Conservation (phyloP, 2,888 invertebrate species). For the Chrysomela aeneicollis region DNA sequence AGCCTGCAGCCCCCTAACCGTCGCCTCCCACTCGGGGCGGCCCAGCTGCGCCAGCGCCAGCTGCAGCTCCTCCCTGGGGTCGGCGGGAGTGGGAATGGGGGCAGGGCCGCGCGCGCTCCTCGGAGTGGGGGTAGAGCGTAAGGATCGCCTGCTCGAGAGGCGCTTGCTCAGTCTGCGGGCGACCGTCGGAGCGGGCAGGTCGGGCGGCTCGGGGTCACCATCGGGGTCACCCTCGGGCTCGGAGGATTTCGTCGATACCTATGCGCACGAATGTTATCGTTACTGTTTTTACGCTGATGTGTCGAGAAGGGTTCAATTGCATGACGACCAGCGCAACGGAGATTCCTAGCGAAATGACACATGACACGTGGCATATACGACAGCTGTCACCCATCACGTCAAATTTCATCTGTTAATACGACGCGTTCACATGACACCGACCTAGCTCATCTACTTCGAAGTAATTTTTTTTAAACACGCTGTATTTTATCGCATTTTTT, state of each 20-base stretch:
- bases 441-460: no score
- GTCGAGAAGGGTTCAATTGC: no score
- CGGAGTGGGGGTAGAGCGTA: conserved; percentile 43
- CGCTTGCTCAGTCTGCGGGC: conserved; percentile 45
- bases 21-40: conserved; percentile 76
- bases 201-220: conserved; percentile 19
- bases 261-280: no score
- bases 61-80: conserved; percentile 71
- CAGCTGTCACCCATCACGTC: no score
- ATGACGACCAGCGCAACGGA: no score
- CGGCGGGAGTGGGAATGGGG: conserved; percentile 49
- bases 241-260: conserved; percentile 15
- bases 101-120: conserved; percentile 26
- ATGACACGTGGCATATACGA: no score
- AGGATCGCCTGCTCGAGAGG: conserved; percentile 41
- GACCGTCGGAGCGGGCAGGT: conserved; percentile 30
- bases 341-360: no score
- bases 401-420: no score
- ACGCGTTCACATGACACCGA: no score
- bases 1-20: conserved; percentile 73
- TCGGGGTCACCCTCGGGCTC: conserved; percentile 8
- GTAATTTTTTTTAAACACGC: no score
- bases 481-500: no score
- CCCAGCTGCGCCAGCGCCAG: conserved; percentile 74
- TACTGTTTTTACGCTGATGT: no score